phyloP scores from a whole-genome alignment of 53 echinoderm and acorn worm genomes.

The Paracentrotus lividus region DNA sequence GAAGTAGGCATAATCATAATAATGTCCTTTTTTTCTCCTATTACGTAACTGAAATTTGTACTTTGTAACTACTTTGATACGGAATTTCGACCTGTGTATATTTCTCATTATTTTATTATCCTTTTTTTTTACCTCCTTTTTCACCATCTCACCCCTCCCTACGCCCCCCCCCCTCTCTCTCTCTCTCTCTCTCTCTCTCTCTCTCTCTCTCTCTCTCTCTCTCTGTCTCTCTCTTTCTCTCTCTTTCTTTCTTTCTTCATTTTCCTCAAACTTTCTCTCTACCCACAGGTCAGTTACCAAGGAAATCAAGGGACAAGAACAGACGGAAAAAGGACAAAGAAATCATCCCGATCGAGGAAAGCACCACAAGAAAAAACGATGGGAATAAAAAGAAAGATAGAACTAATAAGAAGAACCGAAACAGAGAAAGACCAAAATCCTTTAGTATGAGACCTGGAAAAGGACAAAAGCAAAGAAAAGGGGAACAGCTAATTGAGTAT shows the following conservation, averaged over 20 bases:
- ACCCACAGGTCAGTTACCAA: conserved; percentile 4
- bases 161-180: not conserved
- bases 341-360: not conserved
- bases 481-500: not conserved
- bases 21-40: too few species aligned
- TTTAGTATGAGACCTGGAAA: not conserved
- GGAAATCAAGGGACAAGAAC: conserved; percentile 16
- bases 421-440: conserved; percentile 6
- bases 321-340: conserved; percentile 33
- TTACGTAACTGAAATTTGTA: too few species aligned
- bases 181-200: conserved; percentile 7
- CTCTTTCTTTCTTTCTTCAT: not conserved
- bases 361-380: not conserved
- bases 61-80: too few species aligned
- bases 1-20: too few species aligned
- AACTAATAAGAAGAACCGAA: conserved; percentile 19
- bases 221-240: not conserved
- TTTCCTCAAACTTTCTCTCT: too few species aligned
- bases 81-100: too few species aligned
- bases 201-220: not conserved
- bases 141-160: too few species aligned
- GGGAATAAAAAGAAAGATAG: conserved; percentile 34
- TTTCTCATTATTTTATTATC: too few species aligned
- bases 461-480: conserved; percentile 24
- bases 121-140: too few species aligned